Base-by-base conservation (phyloP, 2,888 invertebrate species). In the Lobophora halterata region DNA sequence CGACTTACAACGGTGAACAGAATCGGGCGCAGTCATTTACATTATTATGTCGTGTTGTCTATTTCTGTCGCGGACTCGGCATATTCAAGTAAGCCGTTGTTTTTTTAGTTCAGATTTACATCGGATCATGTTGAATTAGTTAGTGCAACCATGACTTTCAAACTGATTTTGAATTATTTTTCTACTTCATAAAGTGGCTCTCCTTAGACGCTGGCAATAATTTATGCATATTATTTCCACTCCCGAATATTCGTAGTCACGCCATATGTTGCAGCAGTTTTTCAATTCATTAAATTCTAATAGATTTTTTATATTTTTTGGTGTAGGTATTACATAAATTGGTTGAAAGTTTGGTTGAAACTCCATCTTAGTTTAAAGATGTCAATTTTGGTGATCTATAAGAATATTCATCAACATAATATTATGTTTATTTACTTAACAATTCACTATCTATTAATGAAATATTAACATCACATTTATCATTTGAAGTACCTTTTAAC, bases 11-110 rank as follows among this genome's bases (percentile, higher is more conserved):
- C 70, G 65, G 68, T 71, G 66, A 54, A 61, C 60, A 55, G 69
- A 74, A 68, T 69, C 70, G 55, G 61, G 61, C 55, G 70, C 69
- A 72, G 71, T 68, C 65, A 78, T 80, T 78, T 73, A 72, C 77
- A 78, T 78, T 76, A 72, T 71, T 74, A 73, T 69, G 64, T 65
- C 62, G 68, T 62, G 61, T 61, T 54, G 58, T 61, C 67, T 76
- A 79, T 75, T 74, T 68, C 66, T 66, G 67, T 58, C 52, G 24
- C 48, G 45, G 49, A 67, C 68, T 64, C 49, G 58, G 53, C 48
- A 68, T 47, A 64, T 60, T 61, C 17, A 27, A 17, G 23, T 23
- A 32, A 26, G 21, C 10, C 9, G 11, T 29, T 13, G 24, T 33
- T 30, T 37, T n/a, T 45, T 37, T 31, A 30, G 25, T 26, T 26